Base-by-base conservation (phyloP, 2,888 invertebrate genomes). In the Cyclophora punctaria region DNA sequence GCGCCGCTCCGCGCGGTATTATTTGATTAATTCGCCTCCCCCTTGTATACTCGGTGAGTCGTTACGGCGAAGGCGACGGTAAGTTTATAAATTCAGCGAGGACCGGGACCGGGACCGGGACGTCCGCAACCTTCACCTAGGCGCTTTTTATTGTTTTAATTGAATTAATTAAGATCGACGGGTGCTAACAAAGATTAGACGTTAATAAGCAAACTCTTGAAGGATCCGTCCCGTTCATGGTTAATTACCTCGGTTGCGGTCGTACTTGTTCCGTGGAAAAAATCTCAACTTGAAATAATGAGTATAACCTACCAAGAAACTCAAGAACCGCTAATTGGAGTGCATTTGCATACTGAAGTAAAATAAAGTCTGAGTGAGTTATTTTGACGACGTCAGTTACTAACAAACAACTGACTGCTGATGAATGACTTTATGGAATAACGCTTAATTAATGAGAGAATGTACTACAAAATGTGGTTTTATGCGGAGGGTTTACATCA, bases 11-110 rank as follows among this genome's bases (percentile, higher is more conserved):
- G 71, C 78, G 82, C 82, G 78, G 85, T 85, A 87, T 88, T 88
- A 88, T 88, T 88, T 88, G 88, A 88, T 88, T 88, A 88, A 88
- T 88, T 88, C 83, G 85, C 86, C 86, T 85, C 87, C 88, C 82
- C 87, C 86, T 86, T 83, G 86, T 85, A 86, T 82, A 83, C 81
- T 82, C 83, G 80, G 75, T 74, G 79, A 85, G 81, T 84, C 88
- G 85, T 85, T 85, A 83, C 83, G 82, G 78, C 79, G 75, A 80
- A 78, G 80, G 76, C 73, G 77, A 84, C 83, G 82, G 80, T 80
- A 83, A 83, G 84, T 88, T 88, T 87, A 86, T 83, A 86, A 87
- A 86, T 85, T 79, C 75, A 77, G 79, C 78, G 73, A 80, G 80
- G 78, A 20, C 20, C 20, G 20, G 20, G 20, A 20, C 20, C 20